A percentile compares a stretch with the other conserved stretches of the same genome.
Evolutionary conservation across 53 echinoderm and acorn worm species (phyloP).

Genomic region (Luidia sarsii): DNA sequence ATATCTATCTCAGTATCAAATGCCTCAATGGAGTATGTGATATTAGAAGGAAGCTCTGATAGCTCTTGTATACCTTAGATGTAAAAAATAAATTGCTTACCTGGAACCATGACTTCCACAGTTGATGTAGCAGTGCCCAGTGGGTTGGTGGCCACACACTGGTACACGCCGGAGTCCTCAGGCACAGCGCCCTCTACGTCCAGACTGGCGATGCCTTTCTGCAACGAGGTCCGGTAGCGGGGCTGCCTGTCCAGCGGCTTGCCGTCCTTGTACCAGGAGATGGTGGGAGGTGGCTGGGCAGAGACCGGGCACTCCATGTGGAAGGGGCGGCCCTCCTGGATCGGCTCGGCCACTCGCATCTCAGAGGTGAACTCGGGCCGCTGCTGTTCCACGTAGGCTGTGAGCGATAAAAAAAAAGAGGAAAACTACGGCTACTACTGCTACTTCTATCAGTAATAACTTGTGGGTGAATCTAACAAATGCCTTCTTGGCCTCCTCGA

Average conservation of each 20-base stretch:
- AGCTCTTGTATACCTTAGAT: constrained; percentile 25
- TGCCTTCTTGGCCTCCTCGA: too few species aligned
- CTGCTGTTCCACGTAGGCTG: constrained; percentile 9
- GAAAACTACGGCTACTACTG: too few species aligned
- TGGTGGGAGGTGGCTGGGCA: constrained; percentile 63
- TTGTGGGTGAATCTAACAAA: too few species aligned
- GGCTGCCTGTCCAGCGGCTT: constrained; percentile 58
- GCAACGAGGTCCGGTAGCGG: constrained; percentile 34
- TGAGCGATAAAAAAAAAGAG: too few species aligned
- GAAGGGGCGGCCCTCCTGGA: constrained; percentile 53
- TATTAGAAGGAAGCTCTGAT: not conserved
- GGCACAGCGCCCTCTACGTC: constrained; percentile 70
- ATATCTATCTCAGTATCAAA: not conserved
- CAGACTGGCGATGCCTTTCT: constrained; percentile 54
- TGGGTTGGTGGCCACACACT: constrained; percentile 86
- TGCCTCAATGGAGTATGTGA: not conserved
- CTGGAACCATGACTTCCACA: constrained; percentile 82
- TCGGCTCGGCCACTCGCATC: constrained; percentile 35
- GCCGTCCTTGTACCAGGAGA: constrained; percentile 74
- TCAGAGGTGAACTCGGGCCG: constrained; percentile 39
- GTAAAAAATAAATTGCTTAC: constrained; percentile 23
- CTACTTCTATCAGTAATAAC: too few species aligned
- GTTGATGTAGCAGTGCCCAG: constrained; percentile 74
- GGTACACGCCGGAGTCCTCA: constrained; percentile 83
- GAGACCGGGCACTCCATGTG: constrained; percentile 57